Base-by-base conservation (phyloP, 2,797 vertebrate species). In the Rhabdomys pumilio region DNA sequence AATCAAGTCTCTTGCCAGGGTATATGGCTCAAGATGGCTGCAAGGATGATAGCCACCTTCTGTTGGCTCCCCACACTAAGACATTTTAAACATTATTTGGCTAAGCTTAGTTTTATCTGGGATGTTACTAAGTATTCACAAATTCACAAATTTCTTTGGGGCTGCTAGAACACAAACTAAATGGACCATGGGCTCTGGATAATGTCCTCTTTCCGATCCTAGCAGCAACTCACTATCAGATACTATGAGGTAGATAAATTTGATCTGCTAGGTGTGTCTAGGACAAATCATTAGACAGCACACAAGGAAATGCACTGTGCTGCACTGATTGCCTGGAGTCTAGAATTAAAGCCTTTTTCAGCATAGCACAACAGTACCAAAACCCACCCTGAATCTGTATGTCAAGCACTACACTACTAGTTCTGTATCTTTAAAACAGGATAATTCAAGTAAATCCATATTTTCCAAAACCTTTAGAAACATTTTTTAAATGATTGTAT, bases 141-240 rank as follows among this genome's bases (percentile, higher is more conserved):
- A 85, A 77, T 91, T 3, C 15, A 77, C 29, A 44, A 38, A 0
- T 0, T 57, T 93, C 3, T 75, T 17, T 26, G 13, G 19, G 19
- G 7, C 11, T 61, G 9, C 11, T 93, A 72, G 19, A 72, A 5
- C 31, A 53, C 1, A 89, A n/a, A 44, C 2, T 17, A 57, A 90
- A 44, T 91, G 55, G 87, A 24, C 55, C n/a, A 61, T 1, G 8
- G 15, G 50, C 8, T 24, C 82, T 76, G 2, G 13, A 15, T 6
- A 38, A 8, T 22, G 2, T 2, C 15, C 1, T 4, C 31, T 41
- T 31, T 20, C 2, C 4, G 14, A 0, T 6, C 34, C 19, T 41
- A 14, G n/a, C 94, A 9, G 41, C 20, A 4, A 81, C 47, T 67
- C 29, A 50, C 72, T 82, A 85, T 4, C n/a, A 63, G 34, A 38